Evolutionary conservation across 2,888 invertebrate species (phyloP), one percentile per base, ranked within the genome.

Genomic region (Ptychoptera contaminata): DNA sequence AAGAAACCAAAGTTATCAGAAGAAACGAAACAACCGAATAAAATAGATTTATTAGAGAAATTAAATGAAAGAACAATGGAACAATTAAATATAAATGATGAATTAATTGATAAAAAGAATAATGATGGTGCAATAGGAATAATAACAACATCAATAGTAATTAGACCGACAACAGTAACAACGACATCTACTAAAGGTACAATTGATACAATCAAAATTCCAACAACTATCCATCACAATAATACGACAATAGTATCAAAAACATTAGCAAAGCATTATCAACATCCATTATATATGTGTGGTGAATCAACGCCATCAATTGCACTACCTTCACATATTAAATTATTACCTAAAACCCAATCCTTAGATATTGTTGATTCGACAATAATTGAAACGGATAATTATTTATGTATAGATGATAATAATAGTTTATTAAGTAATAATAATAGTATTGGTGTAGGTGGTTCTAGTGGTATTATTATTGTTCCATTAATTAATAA

Each of bases 271-370:
- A 23, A 23, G 23, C 23, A 23, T 5, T 23, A 23, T 23, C 23
- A 23, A 5, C 23, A 23, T 23, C 23, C 23, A 23, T 23, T 23
- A 7, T 23, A 23, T 23, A 23, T 23, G 23, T 40, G 36, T 10
- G 16, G 43, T 30, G 29, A 44, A 39, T 32, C 32, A 38, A 31
- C 40, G 37, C 35, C 16, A 14, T 11, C 31, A 41, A 37, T 9
- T 32, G 16, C 44, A 37, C 9, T 44, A 45, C 44, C 40, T 7
- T 40, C 48, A 16, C 47, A 49, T 41, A 47, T 49, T 30, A 49
- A 49, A 45, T 48, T 50, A 36, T 44, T 54, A 43, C 53, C 55
- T 38, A 55, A 57, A 52, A 55, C 56, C 3, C 54, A 57, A 50
- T 56, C 55, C 23, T 48, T 57, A 41, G 55, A 57, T 50, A 47